Percentiles rank a stretch among this genome's conserved stretches.
Evolutionary conservation across 2,113 vertebrate species (phyloP).

Genomic region (Aegotheles bennettii): DNA sequence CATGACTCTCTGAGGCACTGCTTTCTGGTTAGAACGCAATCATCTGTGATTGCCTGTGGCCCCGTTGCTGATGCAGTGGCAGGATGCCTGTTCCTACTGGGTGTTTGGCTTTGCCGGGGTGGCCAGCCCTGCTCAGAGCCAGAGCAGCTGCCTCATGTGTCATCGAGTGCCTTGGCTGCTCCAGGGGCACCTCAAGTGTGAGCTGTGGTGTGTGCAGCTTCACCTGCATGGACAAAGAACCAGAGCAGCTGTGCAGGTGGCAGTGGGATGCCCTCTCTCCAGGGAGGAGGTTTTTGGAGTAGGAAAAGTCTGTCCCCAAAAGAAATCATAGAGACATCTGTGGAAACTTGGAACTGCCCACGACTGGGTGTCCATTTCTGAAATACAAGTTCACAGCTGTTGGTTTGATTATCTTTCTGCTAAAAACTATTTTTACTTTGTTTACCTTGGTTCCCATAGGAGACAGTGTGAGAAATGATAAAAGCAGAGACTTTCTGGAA

Average conservation of each 20-base stretch:
- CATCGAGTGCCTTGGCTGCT: not conserved
- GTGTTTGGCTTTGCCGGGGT: rapidly evolving
- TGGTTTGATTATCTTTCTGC: not conserved
- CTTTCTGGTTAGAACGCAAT: not conserved
- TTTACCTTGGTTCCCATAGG: not conserved
- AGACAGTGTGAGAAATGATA: not conserved
- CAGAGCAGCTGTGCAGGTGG: rapidly evolving
- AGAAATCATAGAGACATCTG: not conserved
- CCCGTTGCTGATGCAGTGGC: rapidly evolving
- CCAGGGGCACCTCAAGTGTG: not conserved
- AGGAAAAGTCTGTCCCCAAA: not conserved
- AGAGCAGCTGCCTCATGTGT: rapidly evolving
- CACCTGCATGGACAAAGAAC: not conserved
- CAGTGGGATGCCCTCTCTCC: not conserved
- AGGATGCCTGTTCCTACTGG: not conserved
- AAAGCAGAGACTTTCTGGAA: not conserved
- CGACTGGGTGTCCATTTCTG: not conserved
- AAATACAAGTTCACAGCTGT: not conserved
- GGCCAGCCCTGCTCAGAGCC: no score
- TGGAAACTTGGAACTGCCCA: not conserved
- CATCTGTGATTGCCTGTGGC: rapidly evolving
- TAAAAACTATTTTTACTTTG: not conserved
- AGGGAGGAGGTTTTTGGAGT: not conserved
- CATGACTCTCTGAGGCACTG: no score
- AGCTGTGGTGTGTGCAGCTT: not conserved